These are phyloP conservation scores for Pterocles burchelli DNA, from an alignment of 2,113 vertebrate species.

Conservation along the genomic window DNA sequence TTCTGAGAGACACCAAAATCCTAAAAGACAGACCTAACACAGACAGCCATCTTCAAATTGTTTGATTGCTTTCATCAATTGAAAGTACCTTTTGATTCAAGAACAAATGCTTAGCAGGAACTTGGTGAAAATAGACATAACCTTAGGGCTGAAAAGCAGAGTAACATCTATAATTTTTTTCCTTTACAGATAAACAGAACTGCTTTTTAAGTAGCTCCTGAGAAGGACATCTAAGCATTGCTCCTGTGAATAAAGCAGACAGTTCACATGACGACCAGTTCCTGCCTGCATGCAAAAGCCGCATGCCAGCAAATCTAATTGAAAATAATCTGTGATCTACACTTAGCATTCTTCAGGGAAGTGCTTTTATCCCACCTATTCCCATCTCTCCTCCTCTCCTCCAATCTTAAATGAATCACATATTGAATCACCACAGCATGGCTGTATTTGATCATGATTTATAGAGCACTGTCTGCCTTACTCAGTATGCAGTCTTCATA, in stretches of 20 bases:
- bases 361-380: conserved; percentile 61
- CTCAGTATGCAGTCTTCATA: neutral
- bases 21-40: conserved; percentile 53
- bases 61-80: conserved; percentile 67
- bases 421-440: conserved; percentile 24
- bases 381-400: conserved; percentile 28
- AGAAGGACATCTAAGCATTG: conserved; percentile 67
- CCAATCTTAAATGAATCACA: conserved; percentile 56
- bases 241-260: conserved; percentile 55
- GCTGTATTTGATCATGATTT: conserved; percentile 59
- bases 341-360: conserved; percentile 29
- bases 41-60: conserved; percentile 49
- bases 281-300: conserved; percentile 52
- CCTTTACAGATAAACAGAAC: conserved; percentile 51
- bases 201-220: conserved; percentile 62
- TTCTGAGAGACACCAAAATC: conserved; percentile 55
- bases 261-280: conserved; percentile 59
- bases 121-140: conserved; percentile 56
- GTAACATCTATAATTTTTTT: neutral
- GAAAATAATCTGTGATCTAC: conserved; percentile 68
- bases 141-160: conserved; percentile 66
- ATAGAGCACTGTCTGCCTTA: conserved; percentile 46
- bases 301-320: conserved; percentile 52
- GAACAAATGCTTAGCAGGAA: conserved; percentile 62
- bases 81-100: conserved; percentile 63